phyloP scores from a whole-genome alignment of 2,113 vertebrate genomes.

The Lepus europaeus region DNA sequence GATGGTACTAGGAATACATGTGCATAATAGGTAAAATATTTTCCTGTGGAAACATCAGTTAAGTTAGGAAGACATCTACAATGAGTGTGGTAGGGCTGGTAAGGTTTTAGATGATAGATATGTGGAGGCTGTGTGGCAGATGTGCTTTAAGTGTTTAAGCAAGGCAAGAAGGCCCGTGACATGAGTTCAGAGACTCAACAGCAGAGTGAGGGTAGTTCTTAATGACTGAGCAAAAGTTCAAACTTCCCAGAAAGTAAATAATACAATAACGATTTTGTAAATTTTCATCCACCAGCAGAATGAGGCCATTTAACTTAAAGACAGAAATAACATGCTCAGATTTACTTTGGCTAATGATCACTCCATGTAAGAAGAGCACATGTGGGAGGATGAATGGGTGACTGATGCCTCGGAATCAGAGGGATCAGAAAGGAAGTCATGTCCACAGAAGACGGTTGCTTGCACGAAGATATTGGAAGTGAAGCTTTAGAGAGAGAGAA shows the following conservation, averaged over 20 bases:
- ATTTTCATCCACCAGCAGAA: not conserved
- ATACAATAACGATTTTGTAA: not conserved
- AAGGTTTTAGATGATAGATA: not conserved
- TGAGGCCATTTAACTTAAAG: not conserved
- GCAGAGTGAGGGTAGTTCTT: not conserved
- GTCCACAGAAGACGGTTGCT: not conserved
- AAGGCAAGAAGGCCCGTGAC: not conserved
- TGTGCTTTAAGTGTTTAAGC: not conserved
- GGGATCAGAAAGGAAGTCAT: not conserved
- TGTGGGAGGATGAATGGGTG: not conserved
- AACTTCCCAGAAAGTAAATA: not conserved
- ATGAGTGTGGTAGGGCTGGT: not conserved
- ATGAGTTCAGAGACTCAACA: not conserved
- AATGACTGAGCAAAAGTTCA: not conserved
- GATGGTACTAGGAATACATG: not conserved
- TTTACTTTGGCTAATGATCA: constrained; percentile 4
- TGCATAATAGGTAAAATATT: not conserved
- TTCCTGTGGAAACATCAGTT: not conserved
- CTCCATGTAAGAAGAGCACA: not conserved
- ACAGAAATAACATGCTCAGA: not conserved
- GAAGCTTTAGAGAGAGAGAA: not conserved
- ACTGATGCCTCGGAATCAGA: not conserved
- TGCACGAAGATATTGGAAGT: not conserved
- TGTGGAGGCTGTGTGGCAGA: not conserved
- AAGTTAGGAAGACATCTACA: not conserved